These are phyloP conservation scores for Psittacara wagleri DNA, from an alignment of 2,113 vertebrate genomes.

Conservation along the genomic window DNA sequence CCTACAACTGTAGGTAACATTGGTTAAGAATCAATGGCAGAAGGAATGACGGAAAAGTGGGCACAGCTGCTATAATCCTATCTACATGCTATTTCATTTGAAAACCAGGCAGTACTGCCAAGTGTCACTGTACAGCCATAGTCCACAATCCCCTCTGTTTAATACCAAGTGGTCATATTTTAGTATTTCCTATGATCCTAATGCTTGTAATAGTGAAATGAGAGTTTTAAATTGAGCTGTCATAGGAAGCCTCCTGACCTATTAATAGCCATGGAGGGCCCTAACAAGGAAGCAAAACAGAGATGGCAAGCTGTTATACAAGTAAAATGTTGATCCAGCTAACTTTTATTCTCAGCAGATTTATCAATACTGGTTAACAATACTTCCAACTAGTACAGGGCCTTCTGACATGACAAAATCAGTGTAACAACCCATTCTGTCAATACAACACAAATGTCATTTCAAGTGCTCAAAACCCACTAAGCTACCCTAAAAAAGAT, in stretches of 20 bases:
- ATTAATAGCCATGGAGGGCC: not conserved
- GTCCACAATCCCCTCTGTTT: not conserved
- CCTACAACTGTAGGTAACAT: not conserved
- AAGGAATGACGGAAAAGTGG: not conserved
- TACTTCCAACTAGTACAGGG: constrained; percentile 57
- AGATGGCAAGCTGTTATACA: constrained; percentile 6
- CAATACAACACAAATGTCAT: constrained; percentile 69
- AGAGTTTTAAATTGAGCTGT: constrained; percentile 42
- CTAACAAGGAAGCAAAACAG: constrained; percentile 7
- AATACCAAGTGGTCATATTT: not conserved
- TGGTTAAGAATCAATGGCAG: not conserved
- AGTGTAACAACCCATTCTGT: constrained; percentile 57
- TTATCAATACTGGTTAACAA: constrained; percentile 51
- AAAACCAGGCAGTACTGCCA: not conserved
- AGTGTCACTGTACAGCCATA: not conserved
- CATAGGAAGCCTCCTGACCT: constrained; percentile 13
- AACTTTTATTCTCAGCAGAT: constrained; percentile 44
- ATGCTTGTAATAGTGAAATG: constrained; percentile 47
- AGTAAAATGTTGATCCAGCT: constrained; percentile 37
- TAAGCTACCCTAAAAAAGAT: constrained; percentile 85
- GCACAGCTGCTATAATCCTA: not conserved
- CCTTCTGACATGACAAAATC: constrained; percentile 67
- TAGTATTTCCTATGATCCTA: not conserved
- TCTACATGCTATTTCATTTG: not conserved
- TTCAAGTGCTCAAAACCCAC: constrained; percentile 74